Percentiles rank a stretch among this genome's conserved stretches.
phyloP scores from a whole-genome alignment of 2,888 invertebrate species.

The Pandemis heparana region DNA sequence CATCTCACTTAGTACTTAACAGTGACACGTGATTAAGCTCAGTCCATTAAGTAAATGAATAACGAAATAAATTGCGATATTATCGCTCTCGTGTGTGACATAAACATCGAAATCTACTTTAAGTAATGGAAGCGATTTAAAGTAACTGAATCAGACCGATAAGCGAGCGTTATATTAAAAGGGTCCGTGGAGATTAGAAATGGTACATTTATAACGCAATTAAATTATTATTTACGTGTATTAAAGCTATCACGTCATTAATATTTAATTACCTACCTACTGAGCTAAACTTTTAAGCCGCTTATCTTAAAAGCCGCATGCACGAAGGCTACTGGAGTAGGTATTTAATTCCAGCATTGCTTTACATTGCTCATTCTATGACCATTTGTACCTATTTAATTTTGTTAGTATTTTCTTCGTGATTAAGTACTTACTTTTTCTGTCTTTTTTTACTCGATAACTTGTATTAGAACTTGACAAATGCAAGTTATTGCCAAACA shows the following conservation, averaged over 20 bases:
- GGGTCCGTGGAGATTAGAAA: slow-evolving; percentile 35
- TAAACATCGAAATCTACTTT: slow-evolving; percentile 84
- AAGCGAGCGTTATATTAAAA: slow-evolving; percentile 35
- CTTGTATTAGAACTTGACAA: not conserved
- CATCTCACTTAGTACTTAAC: slow-evolving; percentile 15
- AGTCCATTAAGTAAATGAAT: slow-evolving; percentile 73
- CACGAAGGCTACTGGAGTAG: slow-evolving; percentile 26
- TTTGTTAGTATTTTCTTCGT: not conserved
- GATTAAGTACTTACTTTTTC: too few relatives aligned
- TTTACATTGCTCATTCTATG: not conserved
- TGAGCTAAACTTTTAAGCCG: slow-evolving; percentile 34
- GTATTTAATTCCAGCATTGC: slow-evolving; percentile 3
- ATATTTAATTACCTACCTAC: slow-evolving; percentile 38
- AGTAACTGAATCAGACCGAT: slow-evolving; percentile 69
- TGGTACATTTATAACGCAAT: slow-evolving; percentile 37
- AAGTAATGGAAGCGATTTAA: slow-evolving; percentile 83
- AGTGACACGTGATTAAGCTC: slow-evolving; percentile 40
- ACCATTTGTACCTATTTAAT: not conserved
- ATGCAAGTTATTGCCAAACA: not conserved
- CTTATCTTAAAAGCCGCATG: slow-evolving; percentile 32
- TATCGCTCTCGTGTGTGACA: slow-evolving; percentile 80
- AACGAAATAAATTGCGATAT: slow-evolving; percentile 82
- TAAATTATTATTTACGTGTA: slow-evolving; percentile 36
- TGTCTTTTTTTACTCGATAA: too few relatives aligned
- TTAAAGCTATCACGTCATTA: slow-evolving; percentile 34